These are phyloP conservation scores for Herminia tarsipennalis DNA, from an alignment of 2,888 invertebrate species.

Conservation along the genomic window DNA sequence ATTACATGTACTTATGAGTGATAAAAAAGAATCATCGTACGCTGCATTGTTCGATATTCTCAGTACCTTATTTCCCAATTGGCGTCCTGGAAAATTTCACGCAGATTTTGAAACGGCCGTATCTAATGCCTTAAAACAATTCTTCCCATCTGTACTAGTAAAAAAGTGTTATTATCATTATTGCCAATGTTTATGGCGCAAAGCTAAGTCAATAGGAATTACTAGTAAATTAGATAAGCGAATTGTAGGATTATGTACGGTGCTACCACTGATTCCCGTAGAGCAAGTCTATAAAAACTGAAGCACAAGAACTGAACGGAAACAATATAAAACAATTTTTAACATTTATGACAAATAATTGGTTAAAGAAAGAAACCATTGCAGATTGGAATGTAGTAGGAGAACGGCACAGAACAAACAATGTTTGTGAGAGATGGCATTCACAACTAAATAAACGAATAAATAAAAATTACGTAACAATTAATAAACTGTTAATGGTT, in stretches of 20 bases:
- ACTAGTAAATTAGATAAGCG: conserved; percentile 7
- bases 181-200: conserved; percentile 18
- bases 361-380: conserved; percentile 16
- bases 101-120: conserved; percentile 16
- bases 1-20: not conserved
- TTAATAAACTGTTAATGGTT: too few species aligned
- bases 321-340: conserved; percentile 11
- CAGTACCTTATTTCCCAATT: conserved; percentile 11
- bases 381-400: conserved; percentile 12
- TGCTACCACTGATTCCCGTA: conserved; percentile 15
- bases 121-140: conserved; percentile 11
- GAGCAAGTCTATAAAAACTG: conserved; percentile 11
- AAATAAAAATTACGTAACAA: too few species aligned
- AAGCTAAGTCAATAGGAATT: conserved; percentile 8
- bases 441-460: conserved; percentile 18
- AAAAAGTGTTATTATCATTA: conserved; percentile 16
- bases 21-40: conserved; percentile 1
- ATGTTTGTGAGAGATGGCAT: conserved; percentile 14
- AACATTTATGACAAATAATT: conserved; percentile 17
- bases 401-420: conserved; percentile 21
- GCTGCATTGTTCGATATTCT: conserved; percentile 2
- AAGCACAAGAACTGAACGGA: conserved; percentile 8
- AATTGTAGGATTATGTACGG: conserved; percentile 10
- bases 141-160: conserved; percentile 8
- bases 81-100: conserved; percentile 6